Base-by-base conservation (phyloP, 1,140 invertebrate species). In the Atta texana region DNA sequence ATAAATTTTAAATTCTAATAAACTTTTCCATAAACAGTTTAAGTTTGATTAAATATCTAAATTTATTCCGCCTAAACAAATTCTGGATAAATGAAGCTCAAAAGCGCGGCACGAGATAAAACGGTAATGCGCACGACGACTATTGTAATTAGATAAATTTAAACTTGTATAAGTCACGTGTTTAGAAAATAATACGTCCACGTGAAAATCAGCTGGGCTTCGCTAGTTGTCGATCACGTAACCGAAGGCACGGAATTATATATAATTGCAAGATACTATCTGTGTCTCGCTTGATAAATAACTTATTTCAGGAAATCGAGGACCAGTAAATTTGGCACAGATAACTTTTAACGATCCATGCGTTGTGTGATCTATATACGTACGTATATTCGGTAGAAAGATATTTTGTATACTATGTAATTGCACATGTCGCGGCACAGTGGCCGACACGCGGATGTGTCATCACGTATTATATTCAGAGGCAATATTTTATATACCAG, bases 401-500 rank as follows among this genome's bases (percentile, higher is more conserved):
- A 64, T 87, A 89, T 90, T 90, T 89, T 89, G 39, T 90, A 84
- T 87, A 90, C 24, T n/a, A 57, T 44, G 21, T 51, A 53, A 82
- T 87, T 90, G 8, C 64, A 74, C 21, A 75, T 28, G 12, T 74
- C n/a, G 18, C 16, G 14, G 10, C 57, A 34, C 12, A 16, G 28
- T 44, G 44, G 12, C 44, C 28, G n/a, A 57, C 31, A 74, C n/a
- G 10, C 10, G 24, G 3, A 31, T 63, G 14, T 39, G 53, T 44
- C 53, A 10, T 7, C 5, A 57, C 49, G 44, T 51, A 49, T 39
- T 31, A 44, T 18, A 18, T 53, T 18, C 63, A 74, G 39, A 82
- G n/a, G 6, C 57, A 8, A 87, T 89, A 89, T 89, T 90, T 90
- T 90, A 28, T 90, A 89, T 78, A 90, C 59, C 18, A 66, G 28